Evolutionary conservation across 2,113 vertebrate genomes (phyloP).

Genomic region (Chionis minor): DNA sequence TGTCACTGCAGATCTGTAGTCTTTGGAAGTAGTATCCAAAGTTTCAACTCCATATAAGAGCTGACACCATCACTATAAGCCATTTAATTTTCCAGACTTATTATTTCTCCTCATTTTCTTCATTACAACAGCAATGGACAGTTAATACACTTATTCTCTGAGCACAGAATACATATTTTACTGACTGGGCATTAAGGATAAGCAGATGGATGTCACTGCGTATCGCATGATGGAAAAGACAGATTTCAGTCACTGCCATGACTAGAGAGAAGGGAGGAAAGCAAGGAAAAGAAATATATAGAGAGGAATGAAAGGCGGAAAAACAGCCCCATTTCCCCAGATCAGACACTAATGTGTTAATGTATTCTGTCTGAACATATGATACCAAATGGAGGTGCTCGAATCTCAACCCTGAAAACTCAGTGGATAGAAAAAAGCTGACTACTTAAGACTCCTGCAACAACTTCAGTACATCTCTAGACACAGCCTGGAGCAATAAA

Average conservation of each 20-base stretch:
- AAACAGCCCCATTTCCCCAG: neutral
- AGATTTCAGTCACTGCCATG: neutral
- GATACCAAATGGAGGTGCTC: conserved; percentile 22
- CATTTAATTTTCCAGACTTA: neutral
- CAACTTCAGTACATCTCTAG: conserved; percentile 22
- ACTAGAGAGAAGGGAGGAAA: neutral
- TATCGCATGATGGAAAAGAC: neutral
- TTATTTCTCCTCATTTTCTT: neutral
- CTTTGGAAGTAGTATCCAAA: neutral
- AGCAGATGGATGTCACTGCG: neutral
- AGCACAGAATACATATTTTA: conserved; percentile 6
- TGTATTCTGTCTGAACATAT: conserved; percentile 40
- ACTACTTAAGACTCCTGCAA: conserved; percentile 31
- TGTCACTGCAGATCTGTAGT: neutral
- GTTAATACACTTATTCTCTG: neutral
- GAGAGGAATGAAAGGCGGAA: neutral
- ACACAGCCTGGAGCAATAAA: conserved; percentile 45
- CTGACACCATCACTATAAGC: neutral
- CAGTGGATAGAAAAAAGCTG: conserved; percentile 11
- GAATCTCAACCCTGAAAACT: conserved; percentile 25
- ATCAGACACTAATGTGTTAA: conserved; percentile 22
- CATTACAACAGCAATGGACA: neutral
- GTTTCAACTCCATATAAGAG: neutral
- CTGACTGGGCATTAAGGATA: neutral
- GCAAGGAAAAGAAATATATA: neutral